These are phyloP conservation scores for Kryptopterus vitreolus DNA, from an alignment of 2,797 vertebrate genomes.

Conservation along the genomic window DNA sequence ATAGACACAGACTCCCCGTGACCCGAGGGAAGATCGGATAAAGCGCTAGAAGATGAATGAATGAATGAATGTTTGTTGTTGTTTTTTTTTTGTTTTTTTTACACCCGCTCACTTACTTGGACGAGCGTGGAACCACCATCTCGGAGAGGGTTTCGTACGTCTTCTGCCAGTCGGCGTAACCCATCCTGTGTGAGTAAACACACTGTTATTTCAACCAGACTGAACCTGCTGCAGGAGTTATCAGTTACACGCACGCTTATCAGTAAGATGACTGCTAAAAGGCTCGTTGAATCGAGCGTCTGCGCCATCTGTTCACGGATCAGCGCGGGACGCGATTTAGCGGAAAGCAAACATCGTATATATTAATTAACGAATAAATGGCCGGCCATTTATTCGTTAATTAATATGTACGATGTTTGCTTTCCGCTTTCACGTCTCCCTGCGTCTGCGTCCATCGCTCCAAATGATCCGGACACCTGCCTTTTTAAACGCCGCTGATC, in stretches of 20 bases:
- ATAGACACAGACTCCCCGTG: too few relatives aligned
- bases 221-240: neutral
- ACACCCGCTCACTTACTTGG: slow-evolving; percentile 79
- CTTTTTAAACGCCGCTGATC: too few relatives aligned
- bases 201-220: slow-evolving; percentile 12
- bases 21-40: too few relatives aligned
- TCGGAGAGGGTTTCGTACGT: slow-evolving; percentile 92
- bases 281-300: neutral
- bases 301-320: slow-evolving; percentile 7
- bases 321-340: neutral
- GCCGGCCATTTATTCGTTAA: neutral
- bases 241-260: neutral
- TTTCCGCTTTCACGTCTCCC: neutral
- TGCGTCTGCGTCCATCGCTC: neutral
- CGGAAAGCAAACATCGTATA: too few relatives aligned
- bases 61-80: too few relatives aligned
- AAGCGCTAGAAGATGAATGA: too few relatives aligned
- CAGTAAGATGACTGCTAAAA: neutral
- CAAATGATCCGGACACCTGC: too few relatives aligned
- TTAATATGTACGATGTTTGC: neutral
- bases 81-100: neutral
- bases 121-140: slow-evolving; percentile 96
- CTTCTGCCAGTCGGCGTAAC: slow-evolving; percentile 90
- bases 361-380: too few relatives aligned
- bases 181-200: slow-evolving; percentile 67